Conservation (phyloP, 2,888 invertebrate species). For the Scaptomyza flava region DNA sequence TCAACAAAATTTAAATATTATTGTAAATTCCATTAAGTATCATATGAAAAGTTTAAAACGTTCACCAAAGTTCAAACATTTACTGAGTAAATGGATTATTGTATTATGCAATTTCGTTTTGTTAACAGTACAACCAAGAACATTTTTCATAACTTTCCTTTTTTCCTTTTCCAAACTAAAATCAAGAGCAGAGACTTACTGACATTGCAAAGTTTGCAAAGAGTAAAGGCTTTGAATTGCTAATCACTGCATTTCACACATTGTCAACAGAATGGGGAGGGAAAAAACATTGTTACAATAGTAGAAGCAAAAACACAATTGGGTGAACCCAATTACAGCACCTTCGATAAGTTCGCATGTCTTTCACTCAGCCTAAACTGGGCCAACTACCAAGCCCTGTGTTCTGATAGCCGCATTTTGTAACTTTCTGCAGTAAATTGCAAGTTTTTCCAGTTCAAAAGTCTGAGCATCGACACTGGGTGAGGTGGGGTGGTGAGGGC, state of each 20-base stretch:
- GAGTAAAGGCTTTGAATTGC: conserved; percentile 26
- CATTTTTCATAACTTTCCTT: background rate
- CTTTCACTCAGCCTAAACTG: background rate
- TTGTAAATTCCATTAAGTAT: background rate
- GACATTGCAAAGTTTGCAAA: conserved; percentile 9
- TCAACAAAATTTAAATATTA: background rate
- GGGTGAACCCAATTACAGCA: conserved; percentile 25
- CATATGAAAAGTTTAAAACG: too few species aligned
- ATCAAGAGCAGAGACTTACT: background rate
- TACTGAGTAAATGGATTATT: too few species aligned
- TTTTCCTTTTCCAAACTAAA: background rate
- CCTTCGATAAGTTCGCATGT: conserved; percentile 19
- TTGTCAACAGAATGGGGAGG: conserved; percentile 14
- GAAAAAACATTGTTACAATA: background rate
- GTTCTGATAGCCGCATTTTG: conserved; percentile 10
- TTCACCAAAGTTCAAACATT: background rate
- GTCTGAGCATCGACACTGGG: background rate
- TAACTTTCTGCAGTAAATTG: conserved; percentile 23
- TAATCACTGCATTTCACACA: conserved; percentile 38
- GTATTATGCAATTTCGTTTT: background rate
- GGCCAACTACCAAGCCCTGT: conserved; percentile 6
- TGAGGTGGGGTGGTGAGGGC: background rate
- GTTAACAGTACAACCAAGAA: background rate
- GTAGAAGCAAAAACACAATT: conserved; percentile 2
- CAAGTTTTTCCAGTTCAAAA: conserved; percentile 28